Conservation (phyloP, 2,113 vertebrate genomes). For the Rallus limicola region DNA sequence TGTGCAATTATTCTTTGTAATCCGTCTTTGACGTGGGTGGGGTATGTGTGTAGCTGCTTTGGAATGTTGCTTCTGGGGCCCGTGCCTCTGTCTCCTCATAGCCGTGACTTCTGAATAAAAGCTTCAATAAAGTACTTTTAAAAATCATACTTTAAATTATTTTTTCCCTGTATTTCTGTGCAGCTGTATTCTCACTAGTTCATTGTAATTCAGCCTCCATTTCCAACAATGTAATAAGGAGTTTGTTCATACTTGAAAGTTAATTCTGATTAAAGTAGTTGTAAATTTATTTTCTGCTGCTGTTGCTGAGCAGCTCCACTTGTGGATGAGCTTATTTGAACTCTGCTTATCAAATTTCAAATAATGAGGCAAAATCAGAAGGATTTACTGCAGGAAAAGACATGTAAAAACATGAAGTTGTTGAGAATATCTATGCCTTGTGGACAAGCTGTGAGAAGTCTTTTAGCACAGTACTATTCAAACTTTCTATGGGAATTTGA, state of each 20-base stretch:
- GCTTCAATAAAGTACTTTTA: not conserved
- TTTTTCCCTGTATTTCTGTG: not conserved
- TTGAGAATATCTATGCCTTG: not conserved
- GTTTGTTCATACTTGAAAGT: constrained; percentile 13
- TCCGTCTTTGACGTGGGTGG: not conserved
- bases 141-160: not conserved
- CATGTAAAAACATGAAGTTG: not conserved
- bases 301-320: not conserved
- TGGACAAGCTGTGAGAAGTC: not conserved
- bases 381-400: not conserved
- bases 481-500: not conserved
- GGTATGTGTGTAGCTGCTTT: not conserved
- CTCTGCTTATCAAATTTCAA: not conserved
- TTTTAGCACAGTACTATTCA: not conserved
- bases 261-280: not conserved
- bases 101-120: not conserved
- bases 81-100: not conserved
- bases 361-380: not conserved
- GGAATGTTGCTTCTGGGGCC: not conserved
- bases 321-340: not conserved
- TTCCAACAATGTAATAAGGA: not conserved
- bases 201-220: not conserved
- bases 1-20: not conserved
- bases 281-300: constrained; percentile 26
- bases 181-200: not conserved